Evolutionary conservation across 2,113 vertebrate genomes (phyloP).

Genomic region (Chelonoidis abingdonii): DNA sequence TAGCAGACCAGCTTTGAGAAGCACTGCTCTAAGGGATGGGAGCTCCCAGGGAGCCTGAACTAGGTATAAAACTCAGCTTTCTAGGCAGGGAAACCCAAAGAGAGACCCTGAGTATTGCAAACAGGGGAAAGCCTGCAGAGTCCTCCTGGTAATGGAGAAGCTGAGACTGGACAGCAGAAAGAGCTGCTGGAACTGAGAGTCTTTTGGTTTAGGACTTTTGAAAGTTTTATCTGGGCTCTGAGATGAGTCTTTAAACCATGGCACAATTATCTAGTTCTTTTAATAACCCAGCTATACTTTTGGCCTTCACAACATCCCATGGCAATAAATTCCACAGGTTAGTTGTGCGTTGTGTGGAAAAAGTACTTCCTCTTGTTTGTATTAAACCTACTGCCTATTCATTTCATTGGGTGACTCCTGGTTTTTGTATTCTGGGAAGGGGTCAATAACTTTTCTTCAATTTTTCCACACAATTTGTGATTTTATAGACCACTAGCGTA

Average conservation of each 20-base stretch:
- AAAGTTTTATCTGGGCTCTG: background rate
- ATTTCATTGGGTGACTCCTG: background rate
- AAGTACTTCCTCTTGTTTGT: background rate
- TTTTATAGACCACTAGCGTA: background rate
- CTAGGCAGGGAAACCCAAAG: background rate
- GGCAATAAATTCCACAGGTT: background rate
- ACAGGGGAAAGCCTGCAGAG: background rate
- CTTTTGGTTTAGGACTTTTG: background rate
- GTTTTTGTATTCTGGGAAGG: background rate
- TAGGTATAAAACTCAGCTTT: no score
- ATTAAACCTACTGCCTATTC: background rate
- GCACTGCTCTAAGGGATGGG: no score
- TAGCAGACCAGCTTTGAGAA: no score
- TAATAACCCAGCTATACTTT: background rate
- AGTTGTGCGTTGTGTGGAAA: background rate
- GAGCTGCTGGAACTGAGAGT: background rate
- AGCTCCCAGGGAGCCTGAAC: no score
- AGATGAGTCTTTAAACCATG: background rate
- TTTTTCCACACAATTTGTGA: background rate
- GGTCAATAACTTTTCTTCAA: background rate
- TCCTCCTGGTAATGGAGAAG: background rate
- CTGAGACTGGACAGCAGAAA: background rate
- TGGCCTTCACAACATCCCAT: background rate
- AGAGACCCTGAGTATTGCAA: background rate
- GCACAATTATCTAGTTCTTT: background rate